phyloP scores from a whole-genome alignment of 1,140 invertebrate genomes.

The Anoplolepis gracilipes region DNA sequence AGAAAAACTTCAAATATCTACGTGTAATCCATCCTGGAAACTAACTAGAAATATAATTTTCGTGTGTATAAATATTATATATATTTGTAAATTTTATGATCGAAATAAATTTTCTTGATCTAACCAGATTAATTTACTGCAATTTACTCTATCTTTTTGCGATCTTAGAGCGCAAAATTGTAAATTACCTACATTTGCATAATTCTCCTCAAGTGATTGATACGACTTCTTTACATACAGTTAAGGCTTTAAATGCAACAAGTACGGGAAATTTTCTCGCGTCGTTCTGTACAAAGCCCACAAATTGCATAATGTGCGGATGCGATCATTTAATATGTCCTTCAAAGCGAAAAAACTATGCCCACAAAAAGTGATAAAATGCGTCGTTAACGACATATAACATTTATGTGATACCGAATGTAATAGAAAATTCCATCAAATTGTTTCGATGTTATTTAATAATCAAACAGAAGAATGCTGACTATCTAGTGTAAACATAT shows the following conservation, averaged over 20 bases:
- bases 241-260: conserved; percentile 14
- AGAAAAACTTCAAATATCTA: not conserved
- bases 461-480: not conserved
- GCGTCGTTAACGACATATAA: conserved; percentile 6
- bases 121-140: not conserved
- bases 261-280: conserved; percentile 38
- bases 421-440: not conserved
- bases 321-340: conserved; percentile 44
- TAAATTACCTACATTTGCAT: conserved; percentile 1
- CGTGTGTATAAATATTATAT: not conserved
- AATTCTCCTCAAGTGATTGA: not conserved
- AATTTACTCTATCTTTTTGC: not conserved
- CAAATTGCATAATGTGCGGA: conserved; percentile 56
- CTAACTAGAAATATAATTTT: not conserved
- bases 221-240: conserved; percentile 1
- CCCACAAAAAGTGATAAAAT: conserved; percentile 32
- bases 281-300: not conserved
- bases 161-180: not conserved
- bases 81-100: not conserved
- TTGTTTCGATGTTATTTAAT: not conserved
- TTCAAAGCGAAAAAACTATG: conserved; percentile 22
- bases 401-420: not conserved
- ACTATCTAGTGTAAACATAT: not conserved
- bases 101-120: not conserved
- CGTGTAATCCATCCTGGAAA: no score